Conservation (phyloP, 2,797 vertebrate genomes). For the Sebastes cheni region DNA sequence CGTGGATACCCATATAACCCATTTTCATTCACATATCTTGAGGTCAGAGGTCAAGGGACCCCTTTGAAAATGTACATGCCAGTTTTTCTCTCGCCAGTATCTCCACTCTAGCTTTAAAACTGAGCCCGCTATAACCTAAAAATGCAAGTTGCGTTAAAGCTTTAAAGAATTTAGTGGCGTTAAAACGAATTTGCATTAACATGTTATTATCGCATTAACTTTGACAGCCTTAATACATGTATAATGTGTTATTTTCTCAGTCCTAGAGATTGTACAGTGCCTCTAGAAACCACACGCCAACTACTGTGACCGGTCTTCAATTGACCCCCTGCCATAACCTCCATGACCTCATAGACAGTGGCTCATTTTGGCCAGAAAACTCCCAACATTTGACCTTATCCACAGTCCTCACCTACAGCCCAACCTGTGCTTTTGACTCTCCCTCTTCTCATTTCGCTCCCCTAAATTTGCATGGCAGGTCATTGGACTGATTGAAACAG, state of each 20-base stretch:
- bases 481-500: constrained; percentile 45
- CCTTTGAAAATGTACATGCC: no score
- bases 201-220: no score
- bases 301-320: not conserved
- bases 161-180: no score
- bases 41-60: no score
- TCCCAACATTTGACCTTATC: not conserved
- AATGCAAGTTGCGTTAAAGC: no score
- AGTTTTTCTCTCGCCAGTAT: no score
- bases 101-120: no score
- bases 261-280: not conserved
- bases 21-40: no score
- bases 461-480: constrained; percentile 79
- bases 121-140: no score
- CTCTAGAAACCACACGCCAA: not conserved
- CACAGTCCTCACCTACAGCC: not conserved
- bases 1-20: no score
- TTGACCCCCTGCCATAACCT: not conserved
- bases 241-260: not conserved
- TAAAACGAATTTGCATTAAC: no score
- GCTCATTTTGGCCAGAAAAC: not conserved
- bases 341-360: not conserved
- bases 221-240: not conserved
- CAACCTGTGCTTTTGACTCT: constrained; percentile 1
- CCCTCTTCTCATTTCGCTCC: constrained; percentile 1